phyloP scores from a whole-genome alignment of 2,113 vertebrate genomes.

The Nothoprocta perdicaria region DNA sequence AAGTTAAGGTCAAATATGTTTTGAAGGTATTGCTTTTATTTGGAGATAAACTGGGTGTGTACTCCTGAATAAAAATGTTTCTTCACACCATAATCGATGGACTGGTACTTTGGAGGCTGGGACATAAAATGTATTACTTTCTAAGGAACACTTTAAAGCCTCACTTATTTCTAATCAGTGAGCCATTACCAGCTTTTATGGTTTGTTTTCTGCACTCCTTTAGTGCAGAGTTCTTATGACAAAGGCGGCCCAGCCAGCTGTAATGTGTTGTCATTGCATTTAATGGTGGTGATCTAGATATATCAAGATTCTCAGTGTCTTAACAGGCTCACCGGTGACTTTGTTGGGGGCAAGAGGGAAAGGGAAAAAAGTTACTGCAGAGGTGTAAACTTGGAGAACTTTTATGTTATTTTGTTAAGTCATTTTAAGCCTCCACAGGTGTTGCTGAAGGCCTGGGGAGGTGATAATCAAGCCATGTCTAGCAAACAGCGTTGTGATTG shows the following conservation, averaged over 20 bases:
- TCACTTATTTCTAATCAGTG: slow-evolving; percentile 15
- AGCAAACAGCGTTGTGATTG: neutral
- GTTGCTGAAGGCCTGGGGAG: neutral
- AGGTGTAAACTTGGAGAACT: neutral
- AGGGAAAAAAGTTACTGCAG: rapidly evolving
- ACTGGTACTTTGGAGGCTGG: neutral
- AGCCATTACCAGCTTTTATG: slow-evolving; percentile 34
- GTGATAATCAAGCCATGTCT: neutral
- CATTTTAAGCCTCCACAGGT: neutral
- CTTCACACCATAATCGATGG: neutral
- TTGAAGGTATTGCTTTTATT: neutral
- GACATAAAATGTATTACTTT: neutral
- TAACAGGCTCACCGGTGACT: neutral
- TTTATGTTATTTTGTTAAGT: neutral
- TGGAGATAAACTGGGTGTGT: neutral
- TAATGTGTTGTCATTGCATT: neutral
- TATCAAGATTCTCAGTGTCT: neutral
- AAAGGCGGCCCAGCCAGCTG: neutral
- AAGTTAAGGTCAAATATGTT: neutral
- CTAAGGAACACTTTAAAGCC: neutral
- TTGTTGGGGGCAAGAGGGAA: neutral
- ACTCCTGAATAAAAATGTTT: neutral
- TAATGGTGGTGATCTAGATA: neutral
- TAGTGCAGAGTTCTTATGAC: neutral
- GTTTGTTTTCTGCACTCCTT: slow-evolving; percentile 8